Evolutionary conservation across 2,113 vertebrate genomes (phyloP).

Genomic region (Pagrus major): DNA sequence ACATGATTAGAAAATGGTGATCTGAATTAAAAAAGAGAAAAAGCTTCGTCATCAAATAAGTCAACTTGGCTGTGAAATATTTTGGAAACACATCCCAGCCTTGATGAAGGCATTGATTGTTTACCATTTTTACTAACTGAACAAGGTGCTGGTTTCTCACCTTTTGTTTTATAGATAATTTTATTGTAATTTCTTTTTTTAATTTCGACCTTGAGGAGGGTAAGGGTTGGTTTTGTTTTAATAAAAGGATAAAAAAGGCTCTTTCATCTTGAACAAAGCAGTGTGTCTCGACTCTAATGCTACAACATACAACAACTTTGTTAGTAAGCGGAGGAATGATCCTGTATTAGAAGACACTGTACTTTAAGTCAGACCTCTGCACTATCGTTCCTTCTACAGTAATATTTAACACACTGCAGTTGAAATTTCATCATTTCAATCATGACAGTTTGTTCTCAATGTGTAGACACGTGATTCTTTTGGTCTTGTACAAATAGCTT

Average conservation of each 20-base stretch:
- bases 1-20: background rate
- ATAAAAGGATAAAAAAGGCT: background rate
- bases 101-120: too few species aligned
- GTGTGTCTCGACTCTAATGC: background rate
- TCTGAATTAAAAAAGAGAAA: too few species aligned
- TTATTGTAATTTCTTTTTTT: too few species aligned
- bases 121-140: too few species aligned
- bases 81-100: too few species aligned
- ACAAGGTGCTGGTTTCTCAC: too few species aligned
- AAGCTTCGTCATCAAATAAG: too few species aligned
- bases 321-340: background rate
- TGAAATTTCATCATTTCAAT: background rate
- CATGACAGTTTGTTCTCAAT: background rate
- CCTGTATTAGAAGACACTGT: background rate
- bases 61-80: too few species aligned
- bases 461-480: conserved; percentile 10
- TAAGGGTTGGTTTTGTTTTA: background rate
- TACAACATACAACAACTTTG: too few species aligned
- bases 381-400: background rate
- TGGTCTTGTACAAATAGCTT: conserved; percentile 39
- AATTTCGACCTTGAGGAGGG: background rate
- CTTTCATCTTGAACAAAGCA: background rate
- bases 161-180: too few species aligned
- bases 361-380: background rate
- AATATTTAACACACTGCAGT: background rate